Base-by-base conservation (phyloP, 1,140 invertebrate species). In the Musca domestica region DNA sequence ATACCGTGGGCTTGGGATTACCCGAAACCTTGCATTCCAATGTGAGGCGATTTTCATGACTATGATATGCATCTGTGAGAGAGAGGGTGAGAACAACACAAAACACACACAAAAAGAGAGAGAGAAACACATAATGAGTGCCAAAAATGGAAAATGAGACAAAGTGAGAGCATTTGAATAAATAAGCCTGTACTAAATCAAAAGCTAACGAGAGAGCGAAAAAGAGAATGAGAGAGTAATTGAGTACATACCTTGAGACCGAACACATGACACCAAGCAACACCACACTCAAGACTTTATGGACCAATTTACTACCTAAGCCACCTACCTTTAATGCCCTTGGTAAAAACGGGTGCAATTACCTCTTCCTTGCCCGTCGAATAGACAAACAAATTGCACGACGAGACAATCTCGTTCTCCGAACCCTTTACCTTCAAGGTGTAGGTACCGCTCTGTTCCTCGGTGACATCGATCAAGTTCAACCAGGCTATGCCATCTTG, bases 401-500 rank as follows among this genome's bases (percentile, higher is more conserved):
- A 78, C 71, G 74, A 79, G 17, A 76, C 74, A 22, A 81, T 79
- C 67, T 81, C 80, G 47, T 78, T 81, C 9, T 78, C 77, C 4
- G 82, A 74, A 74, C 92, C 93, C 61, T 82, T 84, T 1, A 91
- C 91, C 49, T 83, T 83, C 23, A 87, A 87, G 48, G 84, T 84
- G 69, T 90, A 90, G 70, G 87, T 83, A 61, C 87, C 89, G 27
- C 84, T 83, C 70, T 90, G 88, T 67, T 84, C 83, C 7, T 83
- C 76, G 2, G 76, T 81, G 0, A 84, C 83, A 25, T 84, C 78
- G 65, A 86, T 72, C 48, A 93, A 84, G 74, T 92, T 88, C 19
- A 94, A 79, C 66, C 84, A 87, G 19, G 87, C 86, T 49, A 91
- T 84, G 58, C 89, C 89, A 71, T 87, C 86, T 20, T 84, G 78